These are phyloP conservation scores for Drosophila acutilabella DNA, from an alignment of 2,888 invertebrate genomes.

Conservation along the genomic window DNA sequence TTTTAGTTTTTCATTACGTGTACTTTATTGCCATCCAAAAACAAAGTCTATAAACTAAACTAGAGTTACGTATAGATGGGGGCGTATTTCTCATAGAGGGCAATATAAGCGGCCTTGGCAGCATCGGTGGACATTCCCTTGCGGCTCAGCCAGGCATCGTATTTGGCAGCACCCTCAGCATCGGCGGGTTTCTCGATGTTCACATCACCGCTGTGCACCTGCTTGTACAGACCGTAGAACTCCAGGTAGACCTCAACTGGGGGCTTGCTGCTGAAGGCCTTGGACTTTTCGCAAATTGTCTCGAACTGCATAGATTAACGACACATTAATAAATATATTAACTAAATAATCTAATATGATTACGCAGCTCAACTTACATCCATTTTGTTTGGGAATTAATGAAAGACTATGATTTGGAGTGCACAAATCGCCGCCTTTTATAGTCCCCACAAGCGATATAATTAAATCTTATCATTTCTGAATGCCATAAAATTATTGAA, in stretches of 20 bases:
- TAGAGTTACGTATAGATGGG: constrained; percentile 85
- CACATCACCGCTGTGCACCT: constrained; percentile 92
- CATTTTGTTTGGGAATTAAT: constrained; percentile 47
- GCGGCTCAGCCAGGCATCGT: constrained; percentile 94
- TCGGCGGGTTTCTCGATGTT: constrained; percentile 94
- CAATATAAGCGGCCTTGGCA: constrained; percentile 93
- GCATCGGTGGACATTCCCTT: constrained; percentile 92
- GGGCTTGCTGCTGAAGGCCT: constrained; percentile 91
- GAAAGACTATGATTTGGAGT: constrained; percentile 56
- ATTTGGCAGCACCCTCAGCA: constrained; percentile 95
- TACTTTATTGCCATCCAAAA: constrained; percentile 34
- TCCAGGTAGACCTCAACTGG: constrained; percentile 92
- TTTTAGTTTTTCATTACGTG: constrained; percentile 15
- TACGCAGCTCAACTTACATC: constrained; percentile 58
- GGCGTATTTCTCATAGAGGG: constrained; percentile 87
- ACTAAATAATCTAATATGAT: constrained; percentile 8
- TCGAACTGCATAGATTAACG: constrained; percentile 54
- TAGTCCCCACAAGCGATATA: constrained; percentile 51
- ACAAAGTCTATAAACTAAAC: constrained; percentile 1
- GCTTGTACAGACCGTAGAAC: constrained; percentile 94
- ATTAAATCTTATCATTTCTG: constrained; percentile 60
- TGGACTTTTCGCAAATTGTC: constrained; percentile 84
- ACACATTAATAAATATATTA: neutral
- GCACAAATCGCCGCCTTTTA: constrained; percentile 49
- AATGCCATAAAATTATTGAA: constrained; percentile 10